Evolutionary conservation across 2,797 vertebrate species (phyloP).

Genomic region (Sebastes baramenuke): DNA sequence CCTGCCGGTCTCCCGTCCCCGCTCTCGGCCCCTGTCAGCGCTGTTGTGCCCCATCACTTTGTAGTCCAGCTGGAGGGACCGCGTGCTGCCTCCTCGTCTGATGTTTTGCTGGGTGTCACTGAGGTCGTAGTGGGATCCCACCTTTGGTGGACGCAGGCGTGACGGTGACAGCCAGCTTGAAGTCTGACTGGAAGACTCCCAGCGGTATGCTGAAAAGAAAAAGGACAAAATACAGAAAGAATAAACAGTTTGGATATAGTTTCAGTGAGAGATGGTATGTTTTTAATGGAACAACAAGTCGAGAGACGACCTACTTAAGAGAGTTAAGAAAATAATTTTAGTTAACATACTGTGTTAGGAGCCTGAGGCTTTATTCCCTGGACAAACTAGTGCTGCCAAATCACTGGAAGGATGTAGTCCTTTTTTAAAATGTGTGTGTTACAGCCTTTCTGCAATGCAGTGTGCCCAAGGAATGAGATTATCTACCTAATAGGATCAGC

Average conservation of each 20-base stretch:
- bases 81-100: constrained; percentile 72
- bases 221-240: not conserved
- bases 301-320: constrained; percentile 14
- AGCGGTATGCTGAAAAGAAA: constrained; percentile 59
- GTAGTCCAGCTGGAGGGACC: constrained; percentile 77
- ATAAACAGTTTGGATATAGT: not conserved
- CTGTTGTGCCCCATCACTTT: constrained; percentile 27
- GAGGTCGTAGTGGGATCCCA: constrained; percentile 63
- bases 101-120: constrained; percentile 64
- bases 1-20: constrained; percentile 25
- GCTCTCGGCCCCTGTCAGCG: constrained; percentile 30
- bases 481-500: constrained; percentile 47
- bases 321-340: constrained; percentile 24
- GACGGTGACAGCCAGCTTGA: constrained; percentile 75
- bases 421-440: constrained; percentile 5
- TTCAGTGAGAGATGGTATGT: constrained; percentile 1
- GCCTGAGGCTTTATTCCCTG: constrained; percentile 29
- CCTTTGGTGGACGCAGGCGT: constrained; percentile 55
- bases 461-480: constrained; percentile 34
- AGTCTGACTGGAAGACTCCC: constrained; percentile 67
- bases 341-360: constrained; percentile 25
- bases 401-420: constrained; percentile 21
- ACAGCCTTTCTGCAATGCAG: constrained; percentile 3
- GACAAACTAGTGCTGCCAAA: constrained; percentile 39
- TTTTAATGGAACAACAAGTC: constrained; percentile 5